Conservation (phyloP, 1,140 invertebrate species). For the Diachasmimorpha longicaudata region DNA sequence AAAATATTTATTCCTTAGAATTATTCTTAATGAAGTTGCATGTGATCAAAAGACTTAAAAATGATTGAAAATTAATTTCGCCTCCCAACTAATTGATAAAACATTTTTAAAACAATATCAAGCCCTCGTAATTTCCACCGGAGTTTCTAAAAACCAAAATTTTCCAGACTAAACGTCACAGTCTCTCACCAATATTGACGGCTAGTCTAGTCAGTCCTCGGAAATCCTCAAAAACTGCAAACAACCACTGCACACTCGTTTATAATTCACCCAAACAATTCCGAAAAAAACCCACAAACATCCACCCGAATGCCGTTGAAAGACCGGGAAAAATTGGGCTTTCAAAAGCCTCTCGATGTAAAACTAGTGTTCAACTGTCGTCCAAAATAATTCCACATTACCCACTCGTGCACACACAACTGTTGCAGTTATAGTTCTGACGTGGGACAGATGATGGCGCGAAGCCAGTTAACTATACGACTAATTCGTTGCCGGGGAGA, state of each 20-base stretch:
- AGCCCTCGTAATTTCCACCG: no score
- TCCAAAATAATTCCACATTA: background rate
- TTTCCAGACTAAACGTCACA: background rate
- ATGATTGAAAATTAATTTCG: no score
- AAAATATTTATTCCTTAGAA: no score
- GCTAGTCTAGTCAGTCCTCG: background rate
- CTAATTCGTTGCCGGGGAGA: conserved; percentile 45
- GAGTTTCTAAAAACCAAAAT: no score
- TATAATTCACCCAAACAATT: background rate
- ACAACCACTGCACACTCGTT: background rate
- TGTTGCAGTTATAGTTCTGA: background rate
- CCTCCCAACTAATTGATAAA: no score
- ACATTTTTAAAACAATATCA: no score
- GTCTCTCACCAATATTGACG: background rate
- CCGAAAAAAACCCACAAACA: background rate
- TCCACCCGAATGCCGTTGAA: background rate
- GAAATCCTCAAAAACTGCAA: background rate
- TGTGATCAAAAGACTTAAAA: no score
- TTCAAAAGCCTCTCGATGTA: background rate
- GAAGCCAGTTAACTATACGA: conserved; percentile 53
- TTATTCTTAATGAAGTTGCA: no score
- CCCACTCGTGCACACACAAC: background rate
- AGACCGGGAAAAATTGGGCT: background rate
- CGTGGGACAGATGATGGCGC: conserved; percentile 24
- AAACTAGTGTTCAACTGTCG: background rate